Conservation (phyloP, 2,888 invertebrate genomes). For the Spatulosminthurus flaviceps region DNA sequence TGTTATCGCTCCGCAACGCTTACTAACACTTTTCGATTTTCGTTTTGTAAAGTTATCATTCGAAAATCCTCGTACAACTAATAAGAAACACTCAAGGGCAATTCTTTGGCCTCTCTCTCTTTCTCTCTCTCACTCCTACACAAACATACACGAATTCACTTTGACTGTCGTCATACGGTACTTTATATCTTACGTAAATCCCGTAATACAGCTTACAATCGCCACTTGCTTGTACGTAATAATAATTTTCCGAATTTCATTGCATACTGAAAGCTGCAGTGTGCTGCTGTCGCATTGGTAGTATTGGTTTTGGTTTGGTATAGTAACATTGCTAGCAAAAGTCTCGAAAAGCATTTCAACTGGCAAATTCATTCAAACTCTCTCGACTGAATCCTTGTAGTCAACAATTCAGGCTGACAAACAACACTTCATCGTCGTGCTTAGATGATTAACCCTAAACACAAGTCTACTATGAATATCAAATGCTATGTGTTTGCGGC, state of each 20-base stretch:
- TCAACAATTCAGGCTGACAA: conserved; percentile 15
- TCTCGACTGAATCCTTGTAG: background rate
- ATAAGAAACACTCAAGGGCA: conserved; percentile 15
- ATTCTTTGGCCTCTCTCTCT: background rate
- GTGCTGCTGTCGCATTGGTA: too few relatives aligned
- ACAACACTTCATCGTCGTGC: conserved; percentile 14
- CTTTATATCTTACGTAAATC: too few relatives aligned
- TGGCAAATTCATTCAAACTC: conserved; percentile 9
- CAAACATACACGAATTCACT: too few relatives aligned
- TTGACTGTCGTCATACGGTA: too few relatives aligned
- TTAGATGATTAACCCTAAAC: conserved; percentile 13
- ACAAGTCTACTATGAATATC: conserved; percentile 13
- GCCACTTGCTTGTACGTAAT: too few relatives aligned
- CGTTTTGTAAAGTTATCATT: conserved; percentile 22
- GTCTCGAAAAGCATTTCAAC: background rate
- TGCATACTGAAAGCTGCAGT: too few relatives aligned
- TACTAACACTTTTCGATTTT: conserved; percentile 13
- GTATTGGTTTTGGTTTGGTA: too few relatives aligned
- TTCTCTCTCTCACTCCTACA: conserved; percentile 6
- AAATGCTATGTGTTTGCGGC: background rate
- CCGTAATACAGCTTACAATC: too few relatives aligned
- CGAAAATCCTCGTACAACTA: conserved; percentile 22
- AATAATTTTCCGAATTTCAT: too few relatives aligned
- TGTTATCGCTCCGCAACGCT: conserved; percentile 42
- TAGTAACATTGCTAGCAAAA: too few relatives aligned